These are phyloP conservation scores for Vireo altiloquus DNA, from an alignment of 2,113 vertebrate genomes.

Conservation along the genomic window DNA sequence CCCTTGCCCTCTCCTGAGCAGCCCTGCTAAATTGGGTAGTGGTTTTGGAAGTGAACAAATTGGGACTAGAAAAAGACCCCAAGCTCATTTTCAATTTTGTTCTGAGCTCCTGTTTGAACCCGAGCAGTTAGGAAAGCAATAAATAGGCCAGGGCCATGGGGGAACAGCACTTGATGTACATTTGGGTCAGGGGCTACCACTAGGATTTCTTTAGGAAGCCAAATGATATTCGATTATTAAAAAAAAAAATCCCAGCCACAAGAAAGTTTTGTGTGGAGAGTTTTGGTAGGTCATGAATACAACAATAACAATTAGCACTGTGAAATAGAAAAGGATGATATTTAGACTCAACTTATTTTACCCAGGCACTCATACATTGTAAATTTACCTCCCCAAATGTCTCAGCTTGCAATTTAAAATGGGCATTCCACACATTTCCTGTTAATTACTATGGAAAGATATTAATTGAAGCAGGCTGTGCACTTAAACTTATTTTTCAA, in stretches of 20 bases:
- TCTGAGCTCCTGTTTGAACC: slow-evolving; percentile 45
- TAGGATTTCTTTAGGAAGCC: slow-evolving; percentile 35
- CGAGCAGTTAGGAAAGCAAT: slow-evolving; percentile 52
- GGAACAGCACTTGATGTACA: slow-evolving; percentile 52
- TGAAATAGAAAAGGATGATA: neutral
- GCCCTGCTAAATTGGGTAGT: slow-evolving; percentile 56
- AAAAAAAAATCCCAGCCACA: neutral
- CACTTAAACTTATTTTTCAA: neutral
- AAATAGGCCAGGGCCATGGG: slow-evolving; percentile 73
- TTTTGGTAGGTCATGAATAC: neutral
- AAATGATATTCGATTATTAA: neutral
- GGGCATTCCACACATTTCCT: no score
- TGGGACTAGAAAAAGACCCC: slow-evolving; percentile 46
- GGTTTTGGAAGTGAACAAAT: slow-evolving; percentile 54
- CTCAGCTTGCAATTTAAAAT: neutral
- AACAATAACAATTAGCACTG: neutral
- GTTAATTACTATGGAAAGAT: neutral
- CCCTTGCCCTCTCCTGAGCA: slow-evolving; percentile 54
- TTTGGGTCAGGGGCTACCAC: slow-evolving; percentile 57
- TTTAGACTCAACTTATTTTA: neutral
- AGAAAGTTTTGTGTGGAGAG: neutral
- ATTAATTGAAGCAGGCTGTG: neutral
- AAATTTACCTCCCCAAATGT: neutral
- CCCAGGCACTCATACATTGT: rapidly evolving
- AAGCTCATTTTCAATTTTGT: slow-evolving; percentile 69